phyloP scores from a whole-genome alignment of 2,113 vertebrate genomes.

The Eretmochelys imbricata region DNA sequence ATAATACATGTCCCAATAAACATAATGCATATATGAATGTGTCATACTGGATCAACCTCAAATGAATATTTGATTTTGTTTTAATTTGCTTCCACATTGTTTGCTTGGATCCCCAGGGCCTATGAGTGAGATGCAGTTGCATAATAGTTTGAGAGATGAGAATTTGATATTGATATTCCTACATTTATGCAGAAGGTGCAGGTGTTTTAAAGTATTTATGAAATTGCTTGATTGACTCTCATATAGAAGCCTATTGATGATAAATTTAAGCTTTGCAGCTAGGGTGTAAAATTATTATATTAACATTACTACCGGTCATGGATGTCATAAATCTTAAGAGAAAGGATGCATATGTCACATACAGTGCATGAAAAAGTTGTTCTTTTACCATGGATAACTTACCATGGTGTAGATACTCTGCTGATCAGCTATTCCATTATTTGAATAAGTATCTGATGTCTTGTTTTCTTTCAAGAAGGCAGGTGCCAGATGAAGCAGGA shows the following conservation, averaged over 20 bases:
- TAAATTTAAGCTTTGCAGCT: constrained; percentile 76
- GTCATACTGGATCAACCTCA: neutral
- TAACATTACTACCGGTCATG: constrained; percentile 79
- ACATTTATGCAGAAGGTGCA: constrained; percentile 71
- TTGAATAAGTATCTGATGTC: constrained; percentile 86
- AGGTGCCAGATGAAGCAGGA: constrained; percentile 86
- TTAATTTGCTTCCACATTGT: neutral
- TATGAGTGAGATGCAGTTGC: constrained; percentile 43
- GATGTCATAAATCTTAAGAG: constrained; percentile 85
- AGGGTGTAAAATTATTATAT: constrained; percentile 79
- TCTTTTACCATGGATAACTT: constrained; percentile 81
- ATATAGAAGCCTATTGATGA: constrained; percentile 75
- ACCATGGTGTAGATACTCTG: constrained; percentile 84
- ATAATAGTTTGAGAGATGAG: constrained; percentile 53
- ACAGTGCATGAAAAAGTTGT: constrained; percentile 80
- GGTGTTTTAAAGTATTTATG: constrained; percentile 79
- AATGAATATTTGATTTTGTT: neutral
- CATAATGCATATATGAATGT: neutral
- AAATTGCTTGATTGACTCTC: constrained; percentile 76
- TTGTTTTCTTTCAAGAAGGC: constrained; percentile 83
- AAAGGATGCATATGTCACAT: constrained; percentile 80
- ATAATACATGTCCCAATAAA: neutral
- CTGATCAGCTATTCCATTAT: constrained; percentile 85
- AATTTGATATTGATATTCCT: constrained; percentile 61
- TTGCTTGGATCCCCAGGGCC: constrained; percentile 2